A percentile compares a stretch with the other conserved stretches of the same genome.
phyloP scores from a whole-genome alignment of 2,888 invertebrate genomes.

The Acanthopleura granulata region DNA sequence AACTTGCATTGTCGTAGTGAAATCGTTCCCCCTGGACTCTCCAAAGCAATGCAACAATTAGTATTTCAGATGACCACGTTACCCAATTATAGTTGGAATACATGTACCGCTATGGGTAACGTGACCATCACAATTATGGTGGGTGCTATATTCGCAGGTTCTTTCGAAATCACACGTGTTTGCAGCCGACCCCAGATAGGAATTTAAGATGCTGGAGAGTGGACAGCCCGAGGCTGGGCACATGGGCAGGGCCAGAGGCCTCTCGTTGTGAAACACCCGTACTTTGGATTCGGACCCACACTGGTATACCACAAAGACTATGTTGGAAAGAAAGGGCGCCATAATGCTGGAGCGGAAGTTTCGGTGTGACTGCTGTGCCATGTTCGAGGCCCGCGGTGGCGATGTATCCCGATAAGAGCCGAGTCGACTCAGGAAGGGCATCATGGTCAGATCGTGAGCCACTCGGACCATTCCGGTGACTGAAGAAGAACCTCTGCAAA shows the following conservation, averaged over 20 bases:
- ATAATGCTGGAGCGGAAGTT: background rate
- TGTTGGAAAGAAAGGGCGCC: background rate
- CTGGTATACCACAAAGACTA: conserved; percentile 16
- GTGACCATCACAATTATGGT: background rate
- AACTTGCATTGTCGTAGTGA: too few relatives aligned
- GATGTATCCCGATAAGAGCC: background rate
- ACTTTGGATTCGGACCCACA: background rate
- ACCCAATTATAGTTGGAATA: background rate
- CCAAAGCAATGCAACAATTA: too few relatives aligned
- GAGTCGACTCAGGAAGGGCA: conserved; percentile 1
- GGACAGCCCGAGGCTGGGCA: background rate
- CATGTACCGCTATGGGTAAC: background rate
- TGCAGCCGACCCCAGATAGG: background rate
- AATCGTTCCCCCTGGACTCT: too few relatives aligned
- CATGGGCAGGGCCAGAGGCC: background rate
- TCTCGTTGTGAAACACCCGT: conserved; percentile 11
- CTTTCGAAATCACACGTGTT: background rate
- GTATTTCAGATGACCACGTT: background rate
- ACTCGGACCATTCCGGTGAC: conserved; percentile 16
- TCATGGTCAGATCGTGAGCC: background rate
- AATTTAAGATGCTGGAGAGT: background rate
- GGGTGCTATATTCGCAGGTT: background rate
- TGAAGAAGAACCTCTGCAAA: background rate
- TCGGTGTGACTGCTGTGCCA: background rate
- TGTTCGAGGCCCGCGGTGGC: background rate